Evolutionary conservation across 2,797 vertebrate species (phyloP), one percentile per base, ranked within the genome.

Genomic region (Amphiprion clarkii): DNA sequence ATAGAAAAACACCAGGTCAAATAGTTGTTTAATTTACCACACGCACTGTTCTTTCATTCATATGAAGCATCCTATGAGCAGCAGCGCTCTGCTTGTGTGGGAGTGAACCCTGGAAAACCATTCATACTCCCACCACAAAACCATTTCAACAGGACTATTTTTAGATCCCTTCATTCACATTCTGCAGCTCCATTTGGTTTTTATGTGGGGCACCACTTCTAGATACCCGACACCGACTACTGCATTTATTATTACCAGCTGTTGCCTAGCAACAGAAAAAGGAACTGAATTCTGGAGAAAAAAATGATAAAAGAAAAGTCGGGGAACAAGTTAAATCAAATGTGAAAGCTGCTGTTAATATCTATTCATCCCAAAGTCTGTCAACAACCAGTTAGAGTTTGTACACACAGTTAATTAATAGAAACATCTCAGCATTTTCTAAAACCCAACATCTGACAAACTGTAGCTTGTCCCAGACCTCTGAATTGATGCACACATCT

Each of bases 231-330:
- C 58, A 74, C 64, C 0, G 69, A 86, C 76, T 72, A 56, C 84
- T 63, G 86, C 88, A 82, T 88, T 80, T 81, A 86, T 87, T 77
- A 87, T 79, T 81, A 77, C 78, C 0, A 11, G 7, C 66, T 88
- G 92, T 93, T 92, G 87, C 92, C 83, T 91, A 83, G 92, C 89
- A 92, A 94, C 91, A 62, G 68, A 86, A 74, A 68, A 68, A 86
- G 65, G 81, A 71, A 70, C 52, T 63, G 60, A 74, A 86, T 71
- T 83, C 21, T 27, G 23, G 40, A 53, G 73, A 33, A 14, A 48
- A 42, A 48, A n/a, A 42, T 23, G 55, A 88, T 57, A 52, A 83
- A 79, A 67, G 48, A 48, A 33, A 67, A 73, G 64, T 73, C 25
- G 19, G 52, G 64, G 27, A 71, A 64, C 31, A 65, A 62, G 79